A percentile compares a stretch with the other conserved stretches of the same genome.
Conservation (phyloP, 2,888 invertebrate genomes). For the Hypsopygia costalis region DNA sequence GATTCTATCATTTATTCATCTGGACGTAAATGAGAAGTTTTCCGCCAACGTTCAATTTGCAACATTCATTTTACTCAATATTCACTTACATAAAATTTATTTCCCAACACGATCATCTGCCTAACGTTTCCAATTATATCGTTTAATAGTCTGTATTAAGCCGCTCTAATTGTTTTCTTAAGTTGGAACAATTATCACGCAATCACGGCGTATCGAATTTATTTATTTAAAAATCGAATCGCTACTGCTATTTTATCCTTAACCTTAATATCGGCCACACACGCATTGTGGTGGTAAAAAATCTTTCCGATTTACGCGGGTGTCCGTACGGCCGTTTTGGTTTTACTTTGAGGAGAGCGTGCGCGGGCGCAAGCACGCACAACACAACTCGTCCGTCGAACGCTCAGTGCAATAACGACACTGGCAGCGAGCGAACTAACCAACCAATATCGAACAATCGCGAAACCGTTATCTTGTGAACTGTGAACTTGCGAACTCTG, state of each 20-base stretch:
- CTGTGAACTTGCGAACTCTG: slow-evolving; percentile 58
- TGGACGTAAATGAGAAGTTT: background rate
- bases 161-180: slow-evolving; percentile 24
- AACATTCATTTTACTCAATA: background rate
- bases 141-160: slow-evolving; percentile 1
- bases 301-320: slow-evolving; percentile 46
- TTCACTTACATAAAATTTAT: background rate
- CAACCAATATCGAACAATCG: slow-evolving; percentile 44
- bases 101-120: background rate
- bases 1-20: slow-evolving; percentile 4
- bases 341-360: slow-evolving; percentile 66
- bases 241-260: slow-evolving; percentile 60
- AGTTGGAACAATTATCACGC: slow-evolving; percentile 47
- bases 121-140: background rate
- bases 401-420: slow-evolving; percentile 71
- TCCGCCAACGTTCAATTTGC: slow-evolving; percentile 4
- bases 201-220: slow-evolving; percentile 29
- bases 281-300: slow-evolving; percentile 49
- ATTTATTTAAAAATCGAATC: slow-evolving; percentile 27
- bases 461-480: slow-evolving; percentile 46
- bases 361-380: slow-evolving; percentile 61
- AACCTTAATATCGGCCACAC: slow-evolving; percentile 58
- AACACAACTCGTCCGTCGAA: slow-evolving; percentile 53
- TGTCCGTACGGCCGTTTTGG: slow-evolving; percentile 50
- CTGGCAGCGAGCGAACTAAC: slow-evolving; percentile 71